Conservation (phyloP, 2,113 vertebrate species). For the Takifugu bimaculatus region DNA sequence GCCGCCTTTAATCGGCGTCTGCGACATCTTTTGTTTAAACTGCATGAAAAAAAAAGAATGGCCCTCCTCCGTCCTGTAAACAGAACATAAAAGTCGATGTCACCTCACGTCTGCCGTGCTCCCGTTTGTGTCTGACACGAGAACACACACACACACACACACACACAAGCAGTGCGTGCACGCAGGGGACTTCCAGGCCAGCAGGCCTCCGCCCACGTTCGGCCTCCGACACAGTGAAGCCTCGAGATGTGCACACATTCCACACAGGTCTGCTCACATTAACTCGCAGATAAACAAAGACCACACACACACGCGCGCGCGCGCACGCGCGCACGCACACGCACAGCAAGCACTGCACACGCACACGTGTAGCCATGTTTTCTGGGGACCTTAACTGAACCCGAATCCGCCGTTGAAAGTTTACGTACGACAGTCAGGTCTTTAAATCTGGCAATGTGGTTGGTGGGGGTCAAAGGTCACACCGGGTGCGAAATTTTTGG, state of each 20-base stretch:
- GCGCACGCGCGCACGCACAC: not conserved
- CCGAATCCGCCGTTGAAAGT: too few relatives aligned
- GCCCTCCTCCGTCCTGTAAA: slow-evolving; percentile 28
- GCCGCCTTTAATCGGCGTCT: slow-evolving; percentile 15
- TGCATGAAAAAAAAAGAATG: not conserved
- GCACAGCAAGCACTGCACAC: too few relatives aligned
- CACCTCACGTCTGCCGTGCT: slow-evolving; percentile 20
- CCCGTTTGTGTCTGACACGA: slow-evolving; percentile 10
- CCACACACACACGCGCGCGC: not conserved
- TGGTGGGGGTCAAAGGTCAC: too few relatives aligned
- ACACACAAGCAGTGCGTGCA: not conserved
- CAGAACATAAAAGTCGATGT: slow-evolving; percentile 25
- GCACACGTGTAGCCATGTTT: not conserved
- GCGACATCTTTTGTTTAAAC: slow-evolving; percentile 2
- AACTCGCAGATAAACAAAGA: not conserved
- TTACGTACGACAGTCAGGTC: too few relatives aligned
- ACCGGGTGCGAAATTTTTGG: too few relatives aligned
- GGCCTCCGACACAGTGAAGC: slow-evolving; percentile 16
- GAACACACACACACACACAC: slow-evolving; percentile 24
- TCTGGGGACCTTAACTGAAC: not conserved
- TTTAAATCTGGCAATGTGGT: too few relatives aligned
- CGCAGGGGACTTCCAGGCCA: slow-evolving; percentile 64
- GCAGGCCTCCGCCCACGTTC: slow-evolving; percentile 46
- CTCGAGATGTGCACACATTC: slow-evolving; percentile 34
- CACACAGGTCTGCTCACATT: slow-evolving; percentile 40